Evolutionary conservation across 2,113 vertebrate genomes (phyloP).

Genomic region (Pelvicachromis taeniatus): DNA sequence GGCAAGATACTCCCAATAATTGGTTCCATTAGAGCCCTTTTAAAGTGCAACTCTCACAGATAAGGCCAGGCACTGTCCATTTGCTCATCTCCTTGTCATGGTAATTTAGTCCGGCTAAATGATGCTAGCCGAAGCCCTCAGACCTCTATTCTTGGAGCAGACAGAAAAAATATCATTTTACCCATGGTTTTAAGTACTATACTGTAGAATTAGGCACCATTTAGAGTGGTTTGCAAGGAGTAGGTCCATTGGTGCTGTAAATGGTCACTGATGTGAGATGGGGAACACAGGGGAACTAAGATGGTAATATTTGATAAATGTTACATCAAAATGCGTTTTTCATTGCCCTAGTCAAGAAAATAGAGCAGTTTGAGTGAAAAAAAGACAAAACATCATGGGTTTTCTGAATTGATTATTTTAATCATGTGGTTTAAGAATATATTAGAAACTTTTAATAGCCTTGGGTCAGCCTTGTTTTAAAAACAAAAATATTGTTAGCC

Average conservation of each 20-base stretch:
- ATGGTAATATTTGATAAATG: conserved; percentile 31
- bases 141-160: conserved; percentile 61
- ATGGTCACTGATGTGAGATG: conserved; percentile 39
- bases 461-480: neutral
- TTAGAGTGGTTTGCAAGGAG: conserved; percentile 32
- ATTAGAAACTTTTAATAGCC: neutral
- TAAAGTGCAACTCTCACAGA: conserved; percentile 65
- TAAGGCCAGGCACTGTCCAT: conserved; percentile 59
- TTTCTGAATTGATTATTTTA: neutral
- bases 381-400: neutral
- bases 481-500: neutral
- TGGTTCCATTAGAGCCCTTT: conserved; percentile 73
- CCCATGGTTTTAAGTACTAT: conserved; percentile 65
- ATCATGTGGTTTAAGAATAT: neutral
- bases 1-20: conserved; percentile 70
- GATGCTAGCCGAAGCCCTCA: conserved; percentile 61
- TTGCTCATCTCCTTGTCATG: conserved; percentile 64
- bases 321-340: neutral
- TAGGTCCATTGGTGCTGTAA: conserved; percentile 22
- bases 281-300: conserved; percentile 4
- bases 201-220: conserved; percentile 67
- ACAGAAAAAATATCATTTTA: conserved; percentile 69
- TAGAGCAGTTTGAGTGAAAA: neutral
- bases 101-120: conserved; percentile 71
- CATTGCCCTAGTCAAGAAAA: neutral